Evolutionary conservation across 2,113 vertebrate species (phyloP).

Genomic region (Ivindomyrus marchei): DNA sequence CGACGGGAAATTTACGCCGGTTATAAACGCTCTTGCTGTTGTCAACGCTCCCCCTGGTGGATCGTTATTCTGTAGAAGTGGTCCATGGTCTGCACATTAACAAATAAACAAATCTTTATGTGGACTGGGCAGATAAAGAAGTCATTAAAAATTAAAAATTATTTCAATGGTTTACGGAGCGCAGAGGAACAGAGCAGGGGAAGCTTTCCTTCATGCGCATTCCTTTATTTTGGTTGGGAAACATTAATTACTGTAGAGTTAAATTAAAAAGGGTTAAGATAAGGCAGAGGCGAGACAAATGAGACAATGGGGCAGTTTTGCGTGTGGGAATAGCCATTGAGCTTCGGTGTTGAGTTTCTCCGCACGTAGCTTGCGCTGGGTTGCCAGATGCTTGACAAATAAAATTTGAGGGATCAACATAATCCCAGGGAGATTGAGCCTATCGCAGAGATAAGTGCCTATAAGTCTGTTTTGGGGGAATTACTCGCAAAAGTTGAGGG

Average conservation of each 20-base stretch:
- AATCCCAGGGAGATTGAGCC: conserved; percentile 36
- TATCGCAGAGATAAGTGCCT: conserved; percentile 33
- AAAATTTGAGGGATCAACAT: conserved; percentile 38
- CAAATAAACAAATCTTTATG: conserved; percentile 30
- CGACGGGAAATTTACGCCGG: neutral
- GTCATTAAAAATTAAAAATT: conserved; percentile 28
- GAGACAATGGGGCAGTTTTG: conserved; percentile 18
- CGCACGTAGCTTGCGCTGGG: conserved; percentile 15
- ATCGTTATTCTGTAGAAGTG: neutral
- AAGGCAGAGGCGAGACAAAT: conserved; percentile 17
- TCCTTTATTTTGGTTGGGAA: conserved; percentile 24
- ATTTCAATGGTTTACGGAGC: conserved; percentile 18
- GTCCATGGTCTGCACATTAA: neutral
- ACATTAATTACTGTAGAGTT: conserved; percentile 35
- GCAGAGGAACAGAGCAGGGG: conserved; percentile 12
- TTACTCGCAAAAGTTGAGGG: conserved; percentile 8
- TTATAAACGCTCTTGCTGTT: neutral
- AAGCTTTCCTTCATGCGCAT: neutral
- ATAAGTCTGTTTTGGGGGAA: conserved; percentile 28
- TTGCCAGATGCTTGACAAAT: conserved; percentile 32
- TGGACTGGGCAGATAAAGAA: conserved; percentile 29
- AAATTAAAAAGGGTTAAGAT: conserved; percentile 32
- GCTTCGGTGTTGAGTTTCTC: conserved; percentile 22
- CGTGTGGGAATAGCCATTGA: conserved; percentile 19
- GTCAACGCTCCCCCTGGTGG: neutral